A percentile compares a stretch with the other conserved stretches of the same genome.
phyloP scores from a whole-genome alignment of 2,797 vertebrate genomes.

The Pseudochirops cupreus region DNA sequence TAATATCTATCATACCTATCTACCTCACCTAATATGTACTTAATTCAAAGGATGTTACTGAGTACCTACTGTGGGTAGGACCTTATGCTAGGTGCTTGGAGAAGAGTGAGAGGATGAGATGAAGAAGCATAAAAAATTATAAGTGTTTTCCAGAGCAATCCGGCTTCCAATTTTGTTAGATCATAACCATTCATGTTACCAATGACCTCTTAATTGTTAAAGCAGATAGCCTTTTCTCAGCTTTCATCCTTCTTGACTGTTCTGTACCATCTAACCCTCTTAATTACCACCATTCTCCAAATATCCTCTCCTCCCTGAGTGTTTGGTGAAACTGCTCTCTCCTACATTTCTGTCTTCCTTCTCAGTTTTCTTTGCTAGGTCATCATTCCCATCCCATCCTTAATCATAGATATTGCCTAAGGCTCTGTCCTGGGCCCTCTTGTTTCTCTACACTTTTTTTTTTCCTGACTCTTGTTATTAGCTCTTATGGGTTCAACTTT shows the following conservation, averaged over 20 bases:
- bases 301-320: neutral
- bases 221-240: neutral
- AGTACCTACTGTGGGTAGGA: neutral
- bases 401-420: neutral
- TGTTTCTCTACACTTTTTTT: too few relatives aligned
- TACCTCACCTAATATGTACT: neutral
- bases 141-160: neutral
- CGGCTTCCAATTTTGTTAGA: neutral
- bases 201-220: neutral
- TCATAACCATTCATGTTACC: too few relatives aligned
- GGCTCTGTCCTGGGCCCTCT: neutral
- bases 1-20: neutral
- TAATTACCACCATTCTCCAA: neutral
- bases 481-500: neutral
- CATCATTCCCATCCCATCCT: neutral
- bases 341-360: neutral
- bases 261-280: neutral
- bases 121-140: neutral
- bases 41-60: neutral
- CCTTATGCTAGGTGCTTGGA: neutral
- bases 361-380: neutral
- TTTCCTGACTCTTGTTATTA: too few relatives aligned
- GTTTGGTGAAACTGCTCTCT: neutral
- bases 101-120: neutral
- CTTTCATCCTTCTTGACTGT: neutral